These are phyloP conservation scores for Pampus argenteus DNA, from an alignment of 2,797 vertebrate genomes.

Conservation along the genomic window DNA sequence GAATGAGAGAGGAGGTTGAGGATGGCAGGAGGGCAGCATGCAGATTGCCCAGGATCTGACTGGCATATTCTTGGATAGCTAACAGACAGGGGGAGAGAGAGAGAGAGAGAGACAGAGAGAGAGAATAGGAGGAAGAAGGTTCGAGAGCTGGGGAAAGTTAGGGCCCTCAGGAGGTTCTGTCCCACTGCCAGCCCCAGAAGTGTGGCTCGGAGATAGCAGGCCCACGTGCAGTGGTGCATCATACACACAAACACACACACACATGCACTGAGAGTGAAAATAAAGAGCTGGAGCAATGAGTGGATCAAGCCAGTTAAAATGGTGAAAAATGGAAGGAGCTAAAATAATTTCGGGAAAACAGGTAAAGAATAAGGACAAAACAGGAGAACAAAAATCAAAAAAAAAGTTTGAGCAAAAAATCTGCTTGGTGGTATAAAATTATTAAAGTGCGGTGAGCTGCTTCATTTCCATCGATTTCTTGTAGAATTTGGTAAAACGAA, in stretches of 20 bases:
- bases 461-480: slow-evolving; percentile 46
- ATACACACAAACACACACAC: slow-evolving; percentile 54
- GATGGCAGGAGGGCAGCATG: slow-evolving; percentile 78
- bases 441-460: slow-evolving; percentile 37
- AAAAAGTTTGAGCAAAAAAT: slow-evolving; percentile 20
- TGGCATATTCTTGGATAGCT: slow-evolving; percentile 83
- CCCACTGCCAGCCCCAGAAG: slow-evolving; percentile 82
- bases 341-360: slow-evolving; percentile 13
- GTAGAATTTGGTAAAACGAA: slow-evolving; percentile 44
- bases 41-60: slow-evolving; percentile 80
- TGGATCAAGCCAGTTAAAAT: slow-evolving; percentile 48
- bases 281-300: slow-evolving; percentile 34
- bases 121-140: slow-evolving; percentile 58
- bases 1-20: slow-evolving; percentile 64
- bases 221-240: slow-evolving; percentile 72
- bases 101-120: slow-evolving; percentile 48
- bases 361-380: slow-evolving; percentile 1
- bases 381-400: slow-evolving; percentile 4
- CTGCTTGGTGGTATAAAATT: slow-evolving; percentile 10
- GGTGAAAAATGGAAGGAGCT: not conserved
- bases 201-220: slow-evolving; percentile 83
- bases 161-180: slow-evolving; percentile 82
- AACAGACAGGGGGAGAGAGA: slow-evolving; percentile 70
- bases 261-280: slow-evolving; percentile 39
- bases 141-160: slow-evolving; percentile 75